These are phyloP conservation scores for Sphenopsis melanotis DNA, from an alignment of 2,797 vertebrate genomes.

Conservation along the genomic window DNA sequence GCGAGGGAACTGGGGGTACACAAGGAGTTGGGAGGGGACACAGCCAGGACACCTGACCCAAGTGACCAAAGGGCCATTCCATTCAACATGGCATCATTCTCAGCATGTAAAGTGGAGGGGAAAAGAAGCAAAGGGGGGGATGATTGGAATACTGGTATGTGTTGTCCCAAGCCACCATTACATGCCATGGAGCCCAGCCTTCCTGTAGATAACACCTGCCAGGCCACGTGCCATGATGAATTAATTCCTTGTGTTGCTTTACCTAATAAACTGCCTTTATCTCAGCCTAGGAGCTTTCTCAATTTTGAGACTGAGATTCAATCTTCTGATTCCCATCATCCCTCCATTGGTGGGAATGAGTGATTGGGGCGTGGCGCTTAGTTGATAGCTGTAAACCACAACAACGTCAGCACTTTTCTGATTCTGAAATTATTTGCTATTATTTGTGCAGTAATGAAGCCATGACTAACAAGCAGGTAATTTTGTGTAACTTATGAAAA, in stretches of 20 bases:
- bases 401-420: not conserved
- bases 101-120: not conserved
- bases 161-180: not conserved
- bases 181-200: not conserved
- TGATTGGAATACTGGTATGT: no score
- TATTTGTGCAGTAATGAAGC: not conserved
- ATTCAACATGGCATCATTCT: not conserved
- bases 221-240: not conserved
- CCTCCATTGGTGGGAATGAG: not conserved
- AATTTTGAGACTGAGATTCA: not conserved
- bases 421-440: not conserved
- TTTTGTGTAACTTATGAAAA: not conserved
- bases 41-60: not conserved
- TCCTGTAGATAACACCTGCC: not conserved
- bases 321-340: not conserved
- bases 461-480: not conserved
- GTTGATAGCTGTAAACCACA: not conserved
- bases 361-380: accelerated
- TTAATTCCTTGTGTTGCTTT: not conserved
- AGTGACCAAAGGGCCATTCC: not conserved
- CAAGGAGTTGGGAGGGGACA: not conserved
- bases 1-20: accelerated
- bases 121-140: not conserved
- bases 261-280: not conserved
- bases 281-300: not conserved